Percentiles rank a stretch among this genome's conserved stretches.
phyloP scores from a whole-genome alignment of 2,888 invertebrate species.

The Agrochola lychnidis region DNA sequence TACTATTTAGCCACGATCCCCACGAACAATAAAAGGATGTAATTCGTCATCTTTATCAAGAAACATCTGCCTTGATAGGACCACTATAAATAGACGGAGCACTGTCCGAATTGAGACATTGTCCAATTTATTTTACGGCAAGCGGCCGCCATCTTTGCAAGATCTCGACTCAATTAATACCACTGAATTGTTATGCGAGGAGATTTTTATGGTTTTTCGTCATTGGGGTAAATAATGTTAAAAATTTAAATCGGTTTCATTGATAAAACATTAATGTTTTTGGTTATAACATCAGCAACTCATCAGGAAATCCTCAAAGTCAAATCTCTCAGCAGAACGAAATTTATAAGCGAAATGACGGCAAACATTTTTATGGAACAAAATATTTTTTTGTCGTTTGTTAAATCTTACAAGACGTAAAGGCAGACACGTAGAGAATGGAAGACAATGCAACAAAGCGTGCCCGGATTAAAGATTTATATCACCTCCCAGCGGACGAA shows the following conservation, averaged over 20 bases:
- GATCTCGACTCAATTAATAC: constrained; percentile 64
- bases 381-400: constrained; percentile 25
- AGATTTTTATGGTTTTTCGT: constrained; percentile 52
- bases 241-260: background rate
- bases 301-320: constrained; percentile 6
- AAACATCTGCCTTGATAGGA: constrained; percentile 51
- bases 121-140: constrained; percentile 74
- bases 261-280: background rate
- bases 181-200: constrained; percentile 45
- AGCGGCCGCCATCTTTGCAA: constrained; percentile 64
- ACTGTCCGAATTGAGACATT: constrained; percentile 75
- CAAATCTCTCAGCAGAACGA: background rate
- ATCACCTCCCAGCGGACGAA: constrained; percentile 32
- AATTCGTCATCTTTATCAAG: constrained; percentile 57
- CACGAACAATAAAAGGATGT: constrained; percentile 55
- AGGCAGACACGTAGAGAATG: constrained; percentile 38
- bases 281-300: constrained; percentile 1
- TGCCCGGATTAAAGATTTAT: constrained; percentile 57
- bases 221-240: background rate
- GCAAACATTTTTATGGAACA: background rate
- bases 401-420: constrained; percentile 32
- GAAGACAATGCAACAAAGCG: constrained; percentile 50
- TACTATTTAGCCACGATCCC: background rate
- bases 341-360: background rate
- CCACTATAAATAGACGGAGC: constrained; percentile 70